Evolutionary conservation across 2,888 invertebrate species (phyloP), one percentile per base, ranked within the genome.

Genomic region (Hybos culiciformis): DNA sequence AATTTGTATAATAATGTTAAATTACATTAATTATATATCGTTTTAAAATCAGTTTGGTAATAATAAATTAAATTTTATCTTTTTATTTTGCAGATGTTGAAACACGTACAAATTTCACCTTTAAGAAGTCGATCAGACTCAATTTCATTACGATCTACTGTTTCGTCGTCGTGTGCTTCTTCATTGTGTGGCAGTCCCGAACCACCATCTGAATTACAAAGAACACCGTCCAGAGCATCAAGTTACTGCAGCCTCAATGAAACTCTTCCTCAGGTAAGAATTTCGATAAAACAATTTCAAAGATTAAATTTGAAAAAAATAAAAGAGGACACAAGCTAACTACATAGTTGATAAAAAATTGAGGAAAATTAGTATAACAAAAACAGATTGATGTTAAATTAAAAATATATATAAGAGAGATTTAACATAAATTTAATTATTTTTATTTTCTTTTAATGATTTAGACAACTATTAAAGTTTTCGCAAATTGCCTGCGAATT

Each of bases 381-480:
- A n/a, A n/a, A n/a, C n/a, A n/a, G n/a, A n/a, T n/a, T n/a, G n/a
- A n/a, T n/a, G n/a, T n/a, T n/a, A n/a, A n/a, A n/a, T n/a, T n/a
- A n/a, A n/a, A 29, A 29, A 29, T n/a, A 5, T 26, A 12, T 5
- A 26, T 26, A 12, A 26, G 12, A 26, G 4, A 5, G 12, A 26
- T 5, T 5, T n/a, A 29, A n/a, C n/a, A 12, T 12, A 29, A 12
- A 5, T 29, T 29, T 29, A 6, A 29, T n/a, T 29, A 5, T 29
- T 6, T 6, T 54, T 55, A 53, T 42, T 50, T 54, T 59, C 56
- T 49, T 32, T 70, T 74, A n/a, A n/a, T n/a, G n/a, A n/a, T n/a
- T 3, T 79, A 91, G 91, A 88, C 88, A 31, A 86, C 88, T 34
- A 84, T 92, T 50, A 90, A 90, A 69, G 87, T 93, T 37, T 91